A percentile compares a stretch with the other conserved stretches of the same genome.
Conservation (phyloP, 1,140 invertebrate genomes). For the Acromyrmex echinatior region DNA sequence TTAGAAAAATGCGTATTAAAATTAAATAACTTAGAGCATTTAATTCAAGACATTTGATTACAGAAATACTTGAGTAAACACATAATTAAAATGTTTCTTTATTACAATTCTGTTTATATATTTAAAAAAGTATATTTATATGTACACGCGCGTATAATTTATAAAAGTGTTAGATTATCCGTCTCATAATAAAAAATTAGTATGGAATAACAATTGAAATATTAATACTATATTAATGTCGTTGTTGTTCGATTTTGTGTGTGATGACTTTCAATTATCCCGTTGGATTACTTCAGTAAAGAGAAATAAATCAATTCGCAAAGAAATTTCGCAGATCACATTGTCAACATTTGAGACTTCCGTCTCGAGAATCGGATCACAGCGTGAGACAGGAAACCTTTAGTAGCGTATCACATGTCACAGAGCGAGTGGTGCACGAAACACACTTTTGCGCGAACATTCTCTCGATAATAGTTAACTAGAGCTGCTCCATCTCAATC, state of each 20-base stretch:
- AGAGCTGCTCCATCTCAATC: background rate
- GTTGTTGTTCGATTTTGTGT: background rate
- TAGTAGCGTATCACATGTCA: constrained; percentile 38
- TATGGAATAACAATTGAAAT: background rate
- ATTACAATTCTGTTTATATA: background rate
- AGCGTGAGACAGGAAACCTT: constrained; percentile 20
- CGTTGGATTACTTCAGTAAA: background rate
- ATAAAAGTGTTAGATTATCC: background rate
- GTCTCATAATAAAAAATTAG: background rate
- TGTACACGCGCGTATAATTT: background rate
- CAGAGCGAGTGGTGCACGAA: constrained; percentile 21
- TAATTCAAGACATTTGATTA: background rate
- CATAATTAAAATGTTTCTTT: background rate
- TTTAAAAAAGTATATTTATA: background rate
- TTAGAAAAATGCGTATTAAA: background rate
- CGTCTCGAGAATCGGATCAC: constrained; percentile 26
- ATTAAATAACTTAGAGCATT: background rate
- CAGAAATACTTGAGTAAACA: background rate
- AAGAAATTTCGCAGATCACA: constrained; percentile 4
- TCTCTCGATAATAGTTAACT: constrained; percentile 30
- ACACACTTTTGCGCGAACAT: constrained; percentile 28
- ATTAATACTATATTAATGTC: background rate
- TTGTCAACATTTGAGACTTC: background rate
- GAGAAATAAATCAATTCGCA: constrained; percentile 8
- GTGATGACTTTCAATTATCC: background rate